Evolutionary conservation across 2,888 invertebrate species (phyloP).

Genomic region (Paralinhomoeus sp.): DNA sequence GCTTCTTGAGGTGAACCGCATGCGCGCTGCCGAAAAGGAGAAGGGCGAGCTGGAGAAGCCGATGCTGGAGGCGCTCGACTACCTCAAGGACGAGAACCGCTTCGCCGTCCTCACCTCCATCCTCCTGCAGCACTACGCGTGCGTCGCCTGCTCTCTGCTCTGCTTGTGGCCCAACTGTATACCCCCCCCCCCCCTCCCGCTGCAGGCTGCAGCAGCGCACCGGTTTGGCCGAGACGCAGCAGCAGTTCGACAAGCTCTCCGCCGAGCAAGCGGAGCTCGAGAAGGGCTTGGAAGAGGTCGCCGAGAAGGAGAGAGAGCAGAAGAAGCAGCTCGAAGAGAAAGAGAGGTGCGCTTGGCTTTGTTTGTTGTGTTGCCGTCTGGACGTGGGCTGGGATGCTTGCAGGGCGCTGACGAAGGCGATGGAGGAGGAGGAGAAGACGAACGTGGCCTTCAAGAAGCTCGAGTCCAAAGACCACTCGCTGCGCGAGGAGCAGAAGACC

Average conservation of each 20-base stretch:
- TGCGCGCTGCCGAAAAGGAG: conserved; percentile 39
- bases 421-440: background rate
- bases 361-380: conserved; percentile 12
- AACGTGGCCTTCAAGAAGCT: background rate
- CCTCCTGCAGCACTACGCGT: background rate
- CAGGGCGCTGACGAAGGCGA: background rate
- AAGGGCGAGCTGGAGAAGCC: conserved; percentile 27
- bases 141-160: background rate
- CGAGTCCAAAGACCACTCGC: conserved; percentile 8
- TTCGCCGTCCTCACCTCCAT: conserved; percentile 28
- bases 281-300: conserved; percentile 39
- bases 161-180: no score
- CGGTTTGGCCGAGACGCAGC: background rate
- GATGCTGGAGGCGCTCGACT: conserved; percentile 34
- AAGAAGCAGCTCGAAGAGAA: conserved; percentile 41
- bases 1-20: conserved; percentile 41
- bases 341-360: conserved; percentile 28
- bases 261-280: conserved; percentile 49
- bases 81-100: conserved; percentile 54
- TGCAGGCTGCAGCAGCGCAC: no score
- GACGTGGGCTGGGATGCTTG: background rate
- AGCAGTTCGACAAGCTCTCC: conserved; percentile 39
- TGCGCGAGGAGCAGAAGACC: conserved; percentile 6
- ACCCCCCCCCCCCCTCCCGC: no score
- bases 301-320: conserved; percentile 34